Conservation (phyloP, 1,140 invertebrate species). For the Papilio polytes region DNA sequence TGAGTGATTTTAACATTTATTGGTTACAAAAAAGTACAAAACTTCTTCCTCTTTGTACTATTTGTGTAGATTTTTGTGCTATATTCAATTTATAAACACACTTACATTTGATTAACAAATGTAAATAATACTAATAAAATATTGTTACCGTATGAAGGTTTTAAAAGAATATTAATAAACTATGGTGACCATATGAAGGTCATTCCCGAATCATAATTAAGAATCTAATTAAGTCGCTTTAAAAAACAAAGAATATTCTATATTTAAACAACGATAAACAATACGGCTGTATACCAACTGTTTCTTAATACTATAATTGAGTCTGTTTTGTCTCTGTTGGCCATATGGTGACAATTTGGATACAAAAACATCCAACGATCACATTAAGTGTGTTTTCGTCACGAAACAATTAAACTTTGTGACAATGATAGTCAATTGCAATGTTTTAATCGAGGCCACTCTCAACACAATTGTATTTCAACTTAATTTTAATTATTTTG, state of each 20-base stretch:
- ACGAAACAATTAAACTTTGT: slow-evolving; percentile 26
- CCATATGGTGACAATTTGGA: slow-evolving; percentile 67
- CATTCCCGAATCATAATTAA: neutral
- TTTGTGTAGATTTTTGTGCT: too few relatives aligned
- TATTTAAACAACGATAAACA: neutral
- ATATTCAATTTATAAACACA: too few relatives aligned
- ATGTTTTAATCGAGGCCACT: neutral
- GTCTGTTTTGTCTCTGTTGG: slow-evolving; percentile 49
- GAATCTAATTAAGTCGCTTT: neutral
- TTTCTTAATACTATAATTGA: slow-evolving; percentile 53
- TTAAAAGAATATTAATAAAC: neutral
- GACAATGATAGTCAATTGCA: neutral
- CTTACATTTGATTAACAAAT: too few relatives aligned
- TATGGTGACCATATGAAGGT: neutral
- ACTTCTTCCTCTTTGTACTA: too few relatives aligned
- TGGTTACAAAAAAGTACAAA: too few relatives aligned
- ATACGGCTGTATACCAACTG: slow-evolving; percentile 51
- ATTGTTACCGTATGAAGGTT: neutral
- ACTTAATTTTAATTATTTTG: neutral
- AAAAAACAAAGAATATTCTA: neutral
- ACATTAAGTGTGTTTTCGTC: slow-evolving; percentile 45
- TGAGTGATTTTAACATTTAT: too few relatives aligned
- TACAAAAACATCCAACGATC: slow-evolving; percentile 43
- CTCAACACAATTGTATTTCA: neutral
- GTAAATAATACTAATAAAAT: neutral